These are phyloP conservation scores for Rhinella marina DNA, from an alignment of 2,797 vertebrate species.

Conservation along the genomic window DNA sequence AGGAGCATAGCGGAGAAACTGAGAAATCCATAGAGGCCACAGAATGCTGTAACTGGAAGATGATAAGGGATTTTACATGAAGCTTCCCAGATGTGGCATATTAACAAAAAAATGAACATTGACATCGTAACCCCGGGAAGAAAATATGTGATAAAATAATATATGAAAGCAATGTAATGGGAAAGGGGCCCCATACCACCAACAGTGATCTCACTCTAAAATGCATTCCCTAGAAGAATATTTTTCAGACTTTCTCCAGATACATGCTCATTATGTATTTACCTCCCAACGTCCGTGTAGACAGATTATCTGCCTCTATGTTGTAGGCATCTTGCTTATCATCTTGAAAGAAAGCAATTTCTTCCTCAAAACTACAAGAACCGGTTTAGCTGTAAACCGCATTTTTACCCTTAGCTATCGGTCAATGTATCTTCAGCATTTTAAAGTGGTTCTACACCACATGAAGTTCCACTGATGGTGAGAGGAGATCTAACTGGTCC, in stretches of 20 bases:
- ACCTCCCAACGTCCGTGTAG: background rate
- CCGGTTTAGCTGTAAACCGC: background rate
- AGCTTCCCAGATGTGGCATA: slow-evolving; percentile 54
- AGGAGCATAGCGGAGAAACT: slow-evolving; percentile 38
- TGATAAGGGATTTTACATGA: slow-evolving; percentile 54
- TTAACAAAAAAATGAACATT: slow-evolving; percentile 43
- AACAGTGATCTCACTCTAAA: background rate
- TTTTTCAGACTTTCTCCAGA: background rate
- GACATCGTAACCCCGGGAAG: slow-evolving; percentile 23
- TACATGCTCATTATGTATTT: background rate
- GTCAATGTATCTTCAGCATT: background rate
- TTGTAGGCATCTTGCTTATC: background rate
- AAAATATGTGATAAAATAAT: slow-evolving; percentile 47
- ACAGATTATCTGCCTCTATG: background rate
- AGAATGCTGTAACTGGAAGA: slow-evolving; percentile 51
- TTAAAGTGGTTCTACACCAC: background rate
- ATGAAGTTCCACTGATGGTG: background rate
- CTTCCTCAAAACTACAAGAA: background rate
- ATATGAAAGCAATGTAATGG: slow-evolving; percentile 24
- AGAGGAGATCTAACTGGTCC: background rate
- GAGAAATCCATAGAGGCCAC: slow-evolving; percentile 39
- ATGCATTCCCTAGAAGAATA: background rate
- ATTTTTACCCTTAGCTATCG: background rate
- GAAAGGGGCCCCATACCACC: background rate
- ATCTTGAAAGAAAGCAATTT: background rate